These are phyloP conservation scores for Melanotaenia boesemani DNA, from an alignment of 2,797 vertebrate genomes.

Conservation along the genomic window DNA sequence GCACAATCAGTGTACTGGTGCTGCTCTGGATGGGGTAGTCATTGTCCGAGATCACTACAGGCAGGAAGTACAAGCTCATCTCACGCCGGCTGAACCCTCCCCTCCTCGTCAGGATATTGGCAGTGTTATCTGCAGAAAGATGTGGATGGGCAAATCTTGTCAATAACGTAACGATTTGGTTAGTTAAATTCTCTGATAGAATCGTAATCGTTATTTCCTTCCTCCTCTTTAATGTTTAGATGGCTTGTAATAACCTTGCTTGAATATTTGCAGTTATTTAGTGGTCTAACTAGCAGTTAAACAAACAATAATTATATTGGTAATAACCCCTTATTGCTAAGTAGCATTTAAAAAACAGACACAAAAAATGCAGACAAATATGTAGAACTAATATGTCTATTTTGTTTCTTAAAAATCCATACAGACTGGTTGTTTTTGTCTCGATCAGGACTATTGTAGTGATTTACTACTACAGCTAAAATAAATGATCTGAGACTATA, in stretches of 20 bases:
- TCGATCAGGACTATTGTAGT: background rate
- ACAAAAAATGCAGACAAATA: no score
- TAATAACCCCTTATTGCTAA: background rate
- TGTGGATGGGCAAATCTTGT: conserved; percentile 7
- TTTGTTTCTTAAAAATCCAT: background rate
- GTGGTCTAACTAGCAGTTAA: background rate
- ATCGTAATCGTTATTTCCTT: background rate
- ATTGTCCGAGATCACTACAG: conserved; percentile 95
- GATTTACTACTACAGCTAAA: no score
- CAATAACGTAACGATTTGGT: conserved; percentile 2
- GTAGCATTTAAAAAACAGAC: background rate
- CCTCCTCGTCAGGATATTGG: conserved; percentile 92
- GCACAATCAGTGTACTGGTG: conserved; percentile 93
- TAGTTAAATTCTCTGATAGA: background rate
- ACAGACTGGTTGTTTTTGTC: background rate
- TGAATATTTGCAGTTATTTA: background rate
- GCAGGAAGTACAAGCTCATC: conserved; percentile 92
- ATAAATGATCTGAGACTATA: no score
- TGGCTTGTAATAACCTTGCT: background rate
- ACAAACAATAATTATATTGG: background rate
- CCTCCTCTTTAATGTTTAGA: background rate
- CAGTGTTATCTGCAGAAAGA: conserved; percentile 90
- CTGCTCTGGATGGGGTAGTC: conserved; percentile 96
- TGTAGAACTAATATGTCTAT: background rate
- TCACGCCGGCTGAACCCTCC: conserved; percentile 93